Evolutionary conservation across 2,113 vertebrate species (phyloP).

Genomic region (Lasiurus borealis): DNA sequence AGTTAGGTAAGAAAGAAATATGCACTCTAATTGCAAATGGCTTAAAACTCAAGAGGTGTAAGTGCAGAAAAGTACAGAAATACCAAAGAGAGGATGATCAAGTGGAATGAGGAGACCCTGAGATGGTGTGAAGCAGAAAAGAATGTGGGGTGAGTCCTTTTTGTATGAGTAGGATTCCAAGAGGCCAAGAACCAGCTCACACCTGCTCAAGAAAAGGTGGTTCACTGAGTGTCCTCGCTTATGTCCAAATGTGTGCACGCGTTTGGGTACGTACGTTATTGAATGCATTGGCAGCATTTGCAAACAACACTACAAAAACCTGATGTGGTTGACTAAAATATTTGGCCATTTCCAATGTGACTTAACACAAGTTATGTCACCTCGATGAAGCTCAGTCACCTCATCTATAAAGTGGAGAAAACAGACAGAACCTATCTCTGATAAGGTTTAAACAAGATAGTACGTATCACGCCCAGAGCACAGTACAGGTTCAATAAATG

Average conservation of each 20-base stretch:
- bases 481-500: background rate
- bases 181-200: background rate
- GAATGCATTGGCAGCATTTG: background rate
- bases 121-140: slow-evolving; percentile 14
- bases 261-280: background rate
- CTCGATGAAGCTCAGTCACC: background rate
- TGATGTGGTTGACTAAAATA: background rate
- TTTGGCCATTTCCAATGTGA: background rate
- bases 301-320: background rate
- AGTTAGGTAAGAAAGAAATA: background rate
- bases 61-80: background rate
- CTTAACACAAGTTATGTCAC: background rate
- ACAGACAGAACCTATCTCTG: background rate
- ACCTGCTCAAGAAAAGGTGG: background rate
- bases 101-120: background rate
- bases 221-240: background rate
- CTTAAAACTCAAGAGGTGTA: background rate
- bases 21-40: background rate
- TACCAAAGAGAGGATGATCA: background rate
- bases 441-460: background rate
- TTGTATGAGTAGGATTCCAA: background rate
- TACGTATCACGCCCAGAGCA: fast-evolving
- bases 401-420: background rate
- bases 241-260: background rate
- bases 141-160: background rate